A percentile compares a stretch with the other conserved stretches of the same genome.
Conservation (phyloP, 2,797 vertebrate species). For the Hydrolagus colliei region DNA sequence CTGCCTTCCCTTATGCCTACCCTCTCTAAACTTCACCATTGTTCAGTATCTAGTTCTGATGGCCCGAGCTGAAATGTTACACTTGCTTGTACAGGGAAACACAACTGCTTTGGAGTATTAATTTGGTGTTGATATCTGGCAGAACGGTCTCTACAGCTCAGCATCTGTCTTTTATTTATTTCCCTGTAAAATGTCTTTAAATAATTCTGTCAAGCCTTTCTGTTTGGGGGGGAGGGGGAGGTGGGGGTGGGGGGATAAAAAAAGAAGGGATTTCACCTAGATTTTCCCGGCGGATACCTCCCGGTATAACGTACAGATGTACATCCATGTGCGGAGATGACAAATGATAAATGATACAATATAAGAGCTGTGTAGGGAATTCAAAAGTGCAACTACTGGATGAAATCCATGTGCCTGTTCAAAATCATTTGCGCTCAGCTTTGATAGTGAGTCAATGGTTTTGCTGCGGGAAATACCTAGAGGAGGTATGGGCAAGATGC, state of each 20-base stretch:
- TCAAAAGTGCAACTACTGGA: background rate
- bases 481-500: too few species aligned
- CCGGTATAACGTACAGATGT: background rate
- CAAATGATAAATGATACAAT: background rate
- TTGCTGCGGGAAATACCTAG: too few species aligned
- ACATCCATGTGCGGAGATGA: background rate
- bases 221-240: too few species aligned
- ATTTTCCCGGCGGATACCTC: background rate
- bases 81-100: too few species aligned
- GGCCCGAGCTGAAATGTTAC: too few species aligned
- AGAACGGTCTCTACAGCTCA: background rate
- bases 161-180: constrained; percentile 27
- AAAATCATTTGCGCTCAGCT: too few species aligned
- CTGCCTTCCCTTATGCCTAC: too few species aligned
- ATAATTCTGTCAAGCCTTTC: background rate
- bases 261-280: background rate
- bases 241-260: background rate
- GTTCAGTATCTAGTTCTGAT: too few species aligned
- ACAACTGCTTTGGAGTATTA: too few species aligned
- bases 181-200: background rate
- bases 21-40: too few species aligned
- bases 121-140: background rate
- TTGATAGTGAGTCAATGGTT: too few species aligned
- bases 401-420: background rate
- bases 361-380: background rate